Conservation (phyloP, 1,140 invertebrate genomes). For the Tigriopus japonicus region DNA sequence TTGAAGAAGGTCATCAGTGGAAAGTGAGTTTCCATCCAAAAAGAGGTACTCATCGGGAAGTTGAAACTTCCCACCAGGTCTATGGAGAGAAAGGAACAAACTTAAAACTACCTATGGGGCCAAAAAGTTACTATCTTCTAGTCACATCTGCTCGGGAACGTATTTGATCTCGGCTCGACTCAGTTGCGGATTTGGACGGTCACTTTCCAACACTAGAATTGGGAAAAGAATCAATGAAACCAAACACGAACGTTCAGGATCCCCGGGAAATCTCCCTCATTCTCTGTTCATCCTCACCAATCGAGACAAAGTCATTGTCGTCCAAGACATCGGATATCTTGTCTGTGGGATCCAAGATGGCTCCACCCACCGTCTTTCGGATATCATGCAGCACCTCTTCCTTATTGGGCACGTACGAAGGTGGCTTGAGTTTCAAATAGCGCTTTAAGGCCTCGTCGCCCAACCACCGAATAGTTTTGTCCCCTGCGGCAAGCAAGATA, state of each 20-base stretch:
- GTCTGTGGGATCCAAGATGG: conserved; percentile 39
- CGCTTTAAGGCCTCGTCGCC: conserved; percentile 35
- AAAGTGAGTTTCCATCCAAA: conserved; percentile 37
- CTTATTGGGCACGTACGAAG: conserved; percentile 18
- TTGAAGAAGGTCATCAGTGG: conserved; percentile 35
- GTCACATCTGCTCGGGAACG: conserved; percentile 39
- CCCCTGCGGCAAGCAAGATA: not conserved
- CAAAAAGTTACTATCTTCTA: not conserved
- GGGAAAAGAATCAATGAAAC: not conserved
- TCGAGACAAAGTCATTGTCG: conserved; percentile 42
- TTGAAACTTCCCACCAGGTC: conserved; percentile 17
- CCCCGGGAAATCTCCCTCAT: not conserved
- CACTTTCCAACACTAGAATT: conserved; percentile 35
- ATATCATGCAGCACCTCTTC: conserved; percentile 33
- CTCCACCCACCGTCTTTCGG: conserved; percentile 38
- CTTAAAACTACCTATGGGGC: not conserved
- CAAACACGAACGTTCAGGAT: not conserved
- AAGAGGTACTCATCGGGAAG: conserved; percentile 27
- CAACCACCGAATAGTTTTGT: conserved; percentile 30
- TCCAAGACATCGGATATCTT: conserved; percentile 35
- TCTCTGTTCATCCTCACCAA: conserved; percentile 27
- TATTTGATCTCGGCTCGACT: conserved; percentile 36
- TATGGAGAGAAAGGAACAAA: conserved; percentile 13
- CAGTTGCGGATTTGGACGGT: conserved; percentile 32
- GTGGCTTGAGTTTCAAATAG: conserved; percentile 29